A percentile compares a stretch with the other conserved stretches of the same genome.
These are phyloP conservation scores for Neodon shergylaensis DNA, from an alignment of 2,113 vertebrate species.

Conservation along the genomic window DNA sequence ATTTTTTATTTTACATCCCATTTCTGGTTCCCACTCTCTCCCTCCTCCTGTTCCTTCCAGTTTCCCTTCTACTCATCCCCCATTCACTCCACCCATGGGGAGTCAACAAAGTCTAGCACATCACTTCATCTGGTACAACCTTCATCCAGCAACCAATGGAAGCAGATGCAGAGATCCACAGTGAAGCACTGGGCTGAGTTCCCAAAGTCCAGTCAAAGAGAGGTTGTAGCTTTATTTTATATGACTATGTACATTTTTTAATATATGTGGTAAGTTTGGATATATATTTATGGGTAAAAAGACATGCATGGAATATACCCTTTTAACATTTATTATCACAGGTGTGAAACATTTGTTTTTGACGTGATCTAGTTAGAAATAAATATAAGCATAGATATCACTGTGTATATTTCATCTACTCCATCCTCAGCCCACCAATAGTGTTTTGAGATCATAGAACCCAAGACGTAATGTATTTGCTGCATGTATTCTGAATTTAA, in stretches of 20 bases:
- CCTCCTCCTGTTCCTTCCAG: too few species aligned
- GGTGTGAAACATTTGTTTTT: background rate
- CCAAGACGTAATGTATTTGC: background rate
- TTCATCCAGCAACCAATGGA: too few species aligned
- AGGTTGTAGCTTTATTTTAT: background rate
- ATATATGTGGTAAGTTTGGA: background rate
- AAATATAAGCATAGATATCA: background rate
- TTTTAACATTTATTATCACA: background rate
- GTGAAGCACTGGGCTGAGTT: too few species aligned
- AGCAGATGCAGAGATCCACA: too few species aligned
- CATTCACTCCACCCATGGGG: too few species aligned
- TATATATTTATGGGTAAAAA: background rate
- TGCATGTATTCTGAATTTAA: slow-evolving; percentile 34
- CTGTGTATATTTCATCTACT: background rate
- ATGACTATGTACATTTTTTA: background rate
- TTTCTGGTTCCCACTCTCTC: too few species aligned
- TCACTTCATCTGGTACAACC: too few species aligned
- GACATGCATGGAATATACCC: background rate
- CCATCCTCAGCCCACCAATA: background rate
- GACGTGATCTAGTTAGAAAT: background rate
- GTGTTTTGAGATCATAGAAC: background rate
- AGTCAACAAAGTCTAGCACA: too few species aligned
- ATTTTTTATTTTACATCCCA: too few species aligned
- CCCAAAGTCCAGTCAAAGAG: too few species aligned
- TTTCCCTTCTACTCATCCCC: too few species aligned